A percentile compares a stretch with the other conserved stretches of the same genome.
These are phyloP conservation scores for Drosophila demipolita DNA, from an alignment of 2,888 invertebrate genomes.

Conservation along the genomic window DNA sequence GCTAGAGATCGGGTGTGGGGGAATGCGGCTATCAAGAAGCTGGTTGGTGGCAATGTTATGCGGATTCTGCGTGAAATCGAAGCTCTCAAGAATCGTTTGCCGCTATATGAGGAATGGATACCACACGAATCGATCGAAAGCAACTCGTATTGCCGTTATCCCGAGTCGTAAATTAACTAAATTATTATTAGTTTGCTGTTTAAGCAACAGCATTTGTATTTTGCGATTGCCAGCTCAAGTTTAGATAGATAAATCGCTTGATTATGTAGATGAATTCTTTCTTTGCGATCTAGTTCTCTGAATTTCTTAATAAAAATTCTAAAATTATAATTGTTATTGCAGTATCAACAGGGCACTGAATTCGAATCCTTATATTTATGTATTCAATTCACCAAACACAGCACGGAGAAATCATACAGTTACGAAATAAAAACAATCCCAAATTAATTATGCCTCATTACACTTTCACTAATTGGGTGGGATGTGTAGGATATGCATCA, in stretches of 20 bases:
- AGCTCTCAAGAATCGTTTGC: constrained; percentile 84
- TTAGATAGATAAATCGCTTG: constrained; percentile 38
- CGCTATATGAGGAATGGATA: constrained; percentile 86
- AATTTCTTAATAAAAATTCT: not conserved
- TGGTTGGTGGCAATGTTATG: constrained; percentile 87
- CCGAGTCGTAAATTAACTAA: constrained; percentile 82
- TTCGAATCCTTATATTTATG: not conserved
- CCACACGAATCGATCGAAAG: constrained; percentile 86
- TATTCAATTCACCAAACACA: not conserved
- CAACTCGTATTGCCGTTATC: constrained; percentile 86
- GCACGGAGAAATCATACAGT: not conserved
- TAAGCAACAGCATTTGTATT: constrained; percentile 4
- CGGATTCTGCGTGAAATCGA: constrained; percentile 86
- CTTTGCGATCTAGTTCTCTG: not conserved
- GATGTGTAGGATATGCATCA: not conserved
- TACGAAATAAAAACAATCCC: not conserved
- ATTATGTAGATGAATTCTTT: constrained; percentile 27
- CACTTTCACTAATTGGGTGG: not conserved
- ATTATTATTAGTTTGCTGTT: constrained; percentile 1
- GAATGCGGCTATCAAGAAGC: constrained; percentile 87
- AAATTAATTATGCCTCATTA: not conserved
- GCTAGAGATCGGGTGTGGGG: constrained; percentile 87
- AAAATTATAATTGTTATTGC: not conserved
- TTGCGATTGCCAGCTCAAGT: constrained; percentile 21
- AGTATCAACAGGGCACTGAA: not conserved